Base-by-base conservation (phyloP, 2,797 vertebrate genomes). In the Hipposideros larvatus region DNA sequence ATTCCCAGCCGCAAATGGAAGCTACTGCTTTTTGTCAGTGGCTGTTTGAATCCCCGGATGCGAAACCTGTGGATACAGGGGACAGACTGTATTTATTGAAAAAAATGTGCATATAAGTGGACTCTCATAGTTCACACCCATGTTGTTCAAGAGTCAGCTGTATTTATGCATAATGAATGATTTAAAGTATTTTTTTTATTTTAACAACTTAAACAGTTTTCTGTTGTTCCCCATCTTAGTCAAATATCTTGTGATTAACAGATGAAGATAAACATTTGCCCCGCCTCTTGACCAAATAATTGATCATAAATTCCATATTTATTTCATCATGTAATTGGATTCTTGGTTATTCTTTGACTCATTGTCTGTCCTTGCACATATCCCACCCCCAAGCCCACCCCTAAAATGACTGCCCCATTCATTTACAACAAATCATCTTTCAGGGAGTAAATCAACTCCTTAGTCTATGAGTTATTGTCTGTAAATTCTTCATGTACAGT, bases 231-330 rank as follows among this genome's bases (percentile, higher is more conserved):
- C 74, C 71, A 34, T 41, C 80, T 82, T 65, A 82, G 24, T 83
- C 28, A 86, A 78, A 34, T 48, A 77, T n/a, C 79, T 59, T 80
- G 10, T 75, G 51, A 87, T 70, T 92, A 92, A 86, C 37, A 31
- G 18, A 19, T 37, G 43, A 89, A 46, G 24, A 66, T 75, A 79
- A 94, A 89, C 24, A 53, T 59, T 22, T 61, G 11, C 14, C 19
- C 1, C 11, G 31, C 11, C 53, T 77, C 86, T 70, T 51, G 19
- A 86, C 48, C 51, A 21, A 68, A 63, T 51, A 21, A 71, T 61
- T n/a, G 37, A 77, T 91, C 87, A 90, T 87, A n/a, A 80, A 65
- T 78, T 66, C 34, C 26, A 21, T 43, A 88, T 90, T 80, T 89
- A 46, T 59, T 73, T 31, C 46, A 24, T 16, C 16, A 21, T 24